phyloP scores from a whole-genome alignment of 2,797 vertebrate genomes.

The Cossypha niveicapilla region DNA sequence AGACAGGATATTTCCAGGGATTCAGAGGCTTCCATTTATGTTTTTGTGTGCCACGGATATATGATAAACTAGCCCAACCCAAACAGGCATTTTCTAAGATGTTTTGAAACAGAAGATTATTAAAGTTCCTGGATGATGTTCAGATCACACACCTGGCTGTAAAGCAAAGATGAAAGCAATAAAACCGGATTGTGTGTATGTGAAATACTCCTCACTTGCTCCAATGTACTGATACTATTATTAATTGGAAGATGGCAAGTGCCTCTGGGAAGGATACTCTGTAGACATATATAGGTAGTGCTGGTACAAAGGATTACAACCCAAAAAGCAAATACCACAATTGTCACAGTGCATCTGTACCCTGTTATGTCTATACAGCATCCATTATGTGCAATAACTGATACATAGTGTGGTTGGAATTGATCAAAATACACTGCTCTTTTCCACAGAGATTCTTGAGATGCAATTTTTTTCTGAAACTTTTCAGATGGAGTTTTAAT shows the following conservation, averaged over 20 bases:
- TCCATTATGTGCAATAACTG: neutral
- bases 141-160: slow-evolving; percentile 40
- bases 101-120: neutral
- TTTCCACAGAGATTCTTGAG: neutral
- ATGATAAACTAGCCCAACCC: neutral
- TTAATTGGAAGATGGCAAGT: neutral
- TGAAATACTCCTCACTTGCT: slow-evolving; percentile 31
- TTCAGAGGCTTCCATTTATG: neutral
- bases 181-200: slow-evolving; percentile 36
- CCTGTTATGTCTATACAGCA: neutral
- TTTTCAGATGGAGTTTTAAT: neutral
- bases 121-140: slow-evolving; percentile 31
- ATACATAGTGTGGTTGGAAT: neutral
- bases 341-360: neutral
- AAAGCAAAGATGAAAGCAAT: slow-evolving; percentile 66
- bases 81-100: slow-evolving; percentile 19
- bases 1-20: neutral
- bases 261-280: neutral
- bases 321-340: neutral
- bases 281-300: neutral
- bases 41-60: slow-evolving; percentile 17
- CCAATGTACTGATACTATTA: neutral
- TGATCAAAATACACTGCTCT: neutral
- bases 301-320: neutral
- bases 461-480: neutral